phyloP scores from a whole-genome alignment of 2,797 vertebrate genomes.

The Rhinatrema bivittatum region DNA sequence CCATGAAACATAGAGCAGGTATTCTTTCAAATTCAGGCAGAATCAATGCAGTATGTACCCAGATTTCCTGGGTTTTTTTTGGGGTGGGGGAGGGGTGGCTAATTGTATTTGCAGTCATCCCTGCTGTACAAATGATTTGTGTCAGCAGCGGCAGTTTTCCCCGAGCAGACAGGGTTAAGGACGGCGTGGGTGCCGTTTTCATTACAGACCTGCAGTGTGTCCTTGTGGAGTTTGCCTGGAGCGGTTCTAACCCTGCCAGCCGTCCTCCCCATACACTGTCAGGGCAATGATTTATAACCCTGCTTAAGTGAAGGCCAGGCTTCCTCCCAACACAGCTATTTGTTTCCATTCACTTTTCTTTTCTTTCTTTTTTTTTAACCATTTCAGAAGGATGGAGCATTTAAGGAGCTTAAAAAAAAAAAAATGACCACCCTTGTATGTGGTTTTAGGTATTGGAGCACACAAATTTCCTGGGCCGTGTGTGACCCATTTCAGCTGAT shows the following conservation, averaged over 20 bases:
- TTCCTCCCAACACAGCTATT: constrained; percentile 69
- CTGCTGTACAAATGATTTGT: too few relatives aligned
- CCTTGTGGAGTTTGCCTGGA: constrained; percentile 33
- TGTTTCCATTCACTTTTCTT: constrained; percentile 59
- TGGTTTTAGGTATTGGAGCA: too few relatives aligned
- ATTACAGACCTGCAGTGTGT: constrained; percentile 15
- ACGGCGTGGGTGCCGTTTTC: constrained; percentile 14
- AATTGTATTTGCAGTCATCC: too few relatives aligned
- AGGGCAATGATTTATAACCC: constrained; percentile 75
- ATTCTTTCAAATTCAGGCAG: too few relatives aligned
- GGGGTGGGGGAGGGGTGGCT: too few relatives aligned
- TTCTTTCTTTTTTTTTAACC: constrained; percentile 48
- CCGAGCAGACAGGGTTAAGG: constrained; percentile 33
- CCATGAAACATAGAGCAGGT: too few relatives aligned
- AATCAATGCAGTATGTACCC: too few relatives aligned
- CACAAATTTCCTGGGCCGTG: too few relatives aligned
- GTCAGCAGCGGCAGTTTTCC: too few relatives aligned
- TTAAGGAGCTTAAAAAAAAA: constrained; percentile 45
- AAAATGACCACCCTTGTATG: too few relatives aligned
- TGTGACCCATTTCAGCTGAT: too few relatives aligned
- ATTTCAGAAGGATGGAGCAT: constrained; percentile 41
- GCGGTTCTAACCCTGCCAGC: constrained; percentile 22
- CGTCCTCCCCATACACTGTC: constrained; percentile 46
- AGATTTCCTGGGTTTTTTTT: too few relatives aligned
- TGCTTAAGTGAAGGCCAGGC: constrained; percentile 80